Evolutionary conservation across 1,140 invertebrate species (phyloP).

Genomic region (Cherax destructor): DNA sequence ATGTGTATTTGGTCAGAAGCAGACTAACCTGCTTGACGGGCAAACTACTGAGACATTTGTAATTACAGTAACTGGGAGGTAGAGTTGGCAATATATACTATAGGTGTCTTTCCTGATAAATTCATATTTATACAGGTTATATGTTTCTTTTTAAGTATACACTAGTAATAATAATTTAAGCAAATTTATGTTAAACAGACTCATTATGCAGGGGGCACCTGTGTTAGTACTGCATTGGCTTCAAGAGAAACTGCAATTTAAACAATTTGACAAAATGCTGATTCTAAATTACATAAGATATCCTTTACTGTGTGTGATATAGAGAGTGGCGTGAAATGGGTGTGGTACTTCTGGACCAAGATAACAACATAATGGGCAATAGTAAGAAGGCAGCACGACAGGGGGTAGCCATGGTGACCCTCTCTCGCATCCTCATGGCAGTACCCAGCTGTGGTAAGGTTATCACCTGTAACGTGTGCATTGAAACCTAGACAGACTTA

Average conservation of each 20-base stretch:
- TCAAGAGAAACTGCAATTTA: not conserved
- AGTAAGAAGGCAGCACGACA: slow-evolving; percentile 74
- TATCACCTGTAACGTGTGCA: not conserved
- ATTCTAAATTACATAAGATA: not conserved
- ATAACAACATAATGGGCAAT: slow-evolving; percentile 50
- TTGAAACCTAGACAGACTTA: not conserved
- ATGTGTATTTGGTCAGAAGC: too few species aligned
- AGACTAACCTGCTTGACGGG: too few species aligned
- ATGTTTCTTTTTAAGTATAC: too few species aligned
- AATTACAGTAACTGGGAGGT: too few species aligned
- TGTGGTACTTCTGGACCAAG: slow-evolving; percentile 58
- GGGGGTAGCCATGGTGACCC: slow-evolving; percentile 79
- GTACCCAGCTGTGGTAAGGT: slow-evolving; percentile 76
- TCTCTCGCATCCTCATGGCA: slow-evolving; percentile 81
- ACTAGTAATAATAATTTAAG: too few species aligned
- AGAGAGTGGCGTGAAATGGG: slow-evolving; percentile 71
- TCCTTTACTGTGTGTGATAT: not conserved
- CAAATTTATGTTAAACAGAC: too few species aligned
- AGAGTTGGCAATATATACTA: too few species aligned
- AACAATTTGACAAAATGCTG: not conserved
- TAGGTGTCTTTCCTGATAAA: too few species aligned
- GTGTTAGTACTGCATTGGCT: not conserved
- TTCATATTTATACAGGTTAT: too few species aligned
- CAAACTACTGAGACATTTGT: too few species aligned
- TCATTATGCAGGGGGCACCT: too few species aligned